Conservation (phyloP, 2,888 invertebrate genomes). For the Eremobia ochroleuca region DNA sequence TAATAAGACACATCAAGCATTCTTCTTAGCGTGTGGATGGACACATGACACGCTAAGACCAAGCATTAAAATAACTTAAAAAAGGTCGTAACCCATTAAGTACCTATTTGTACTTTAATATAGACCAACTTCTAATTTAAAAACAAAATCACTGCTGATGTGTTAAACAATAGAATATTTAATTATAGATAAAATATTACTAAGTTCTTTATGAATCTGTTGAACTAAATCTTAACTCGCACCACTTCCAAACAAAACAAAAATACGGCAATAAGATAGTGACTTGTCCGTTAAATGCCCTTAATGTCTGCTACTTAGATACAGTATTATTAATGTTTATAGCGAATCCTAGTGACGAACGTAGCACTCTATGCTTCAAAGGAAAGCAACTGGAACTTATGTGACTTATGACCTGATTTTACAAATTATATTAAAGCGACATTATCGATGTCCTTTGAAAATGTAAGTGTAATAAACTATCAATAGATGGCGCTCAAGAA, state of each 20-base stretch:
- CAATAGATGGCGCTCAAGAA: conserved; percentile 47
- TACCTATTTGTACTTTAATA: neutral
- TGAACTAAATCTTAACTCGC: conserved; percentile 30
- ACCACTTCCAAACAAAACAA: conserved; percentile 31
- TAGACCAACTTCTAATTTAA: neutral
- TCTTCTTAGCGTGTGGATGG: neutral
- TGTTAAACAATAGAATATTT: neutral
- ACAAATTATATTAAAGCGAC: conserved; percentile 37
- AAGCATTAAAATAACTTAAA: neutral
- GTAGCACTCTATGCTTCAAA: conserved; percentile 35
- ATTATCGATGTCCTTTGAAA: conserved; percentile 37
- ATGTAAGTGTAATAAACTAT: conserved; percentile 15
- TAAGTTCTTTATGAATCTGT: neutral
- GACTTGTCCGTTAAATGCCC: conserved; percentile 47
- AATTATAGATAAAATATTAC: neutral
- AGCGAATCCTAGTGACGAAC: conserved; percentile 57
- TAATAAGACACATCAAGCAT: neutral
- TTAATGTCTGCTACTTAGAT: conserved; percentile 55
- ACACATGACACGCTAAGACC: neutral
- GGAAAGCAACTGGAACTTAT: conserved; percentile 26
- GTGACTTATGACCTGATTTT: conserved; percentile 37
- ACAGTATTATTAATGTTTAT: conserved; percentile 71
- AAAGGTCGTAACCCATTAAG: neutral
- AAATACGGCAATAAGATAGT: conserved; percentile 52
- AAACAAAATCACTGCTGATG: neutral